phyloP scores from a whole-genome alignment of 2,888 invertebrate species.

The Chloroclystis v-ata region DNA sequence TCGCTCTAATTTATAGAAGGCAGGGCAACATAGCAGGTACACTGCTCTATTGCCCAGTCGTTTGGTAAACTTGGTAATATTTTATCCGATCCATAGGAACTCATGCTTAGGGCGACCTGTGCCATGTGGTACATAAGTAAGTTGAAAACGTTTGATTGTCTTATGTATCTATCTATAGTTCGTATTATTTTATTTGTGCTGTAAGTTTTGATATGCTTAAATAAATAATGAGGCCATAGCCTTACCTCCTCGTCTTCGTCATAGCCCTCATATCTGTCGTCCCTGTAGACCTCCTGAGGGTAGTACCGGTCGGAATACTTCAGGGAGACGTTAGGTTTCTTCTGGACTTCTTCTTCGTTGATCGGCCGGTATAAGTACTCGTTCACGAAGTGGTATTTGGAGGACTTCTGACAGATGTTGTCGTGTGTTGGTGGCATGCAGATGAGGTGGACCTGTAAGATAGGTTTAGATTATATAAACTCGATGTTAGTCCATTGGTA shows the following conservation, averaged over 20 bases:
- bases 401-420: constrained; percentile 92
- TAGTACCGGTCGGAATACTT: constrained; percentile 91
- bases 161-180: too few species aligned
- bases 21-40: too few species aligned
- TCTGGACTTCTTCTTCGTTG: constrained; percentile 88
- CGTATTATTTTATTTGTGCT: too few species aligned
- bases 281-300: constrained; percentile 87
- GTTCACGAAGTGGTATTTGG: constrained; percentile 94
- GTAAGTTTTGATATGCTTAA: too few species aligned
- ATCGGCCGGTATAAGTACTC: constrained; percentile 94
- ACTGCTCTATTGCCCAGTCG: too few species aligned
- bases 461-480: neutral
- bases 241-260: constrained; percentile 71
- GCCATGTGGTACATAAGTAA: too few species aligned
- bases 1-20: too few species aligned
- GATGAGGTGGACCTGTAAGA: constrained; percentile 88
- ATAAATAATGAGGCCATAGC: too few species aligned
- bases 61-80: too few species aligned
- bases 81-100: too few species aligned
- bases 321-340: constrained; percentile 87
- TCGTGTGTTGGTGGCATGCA: constrained; percentile 95
- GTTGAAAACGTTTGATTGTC: too few species aligned
- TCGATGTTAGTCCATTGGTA: neutral
- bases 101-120: too few species aligned
- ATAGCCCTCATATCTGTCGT: constrained; percentile 76